Evolutionary conservation across 2,888 invertebrate genomes (phyloP), one percentile per base, ranked within the genome.

Genomic region (Hydrotaea cyrtoneurina): DNA sequence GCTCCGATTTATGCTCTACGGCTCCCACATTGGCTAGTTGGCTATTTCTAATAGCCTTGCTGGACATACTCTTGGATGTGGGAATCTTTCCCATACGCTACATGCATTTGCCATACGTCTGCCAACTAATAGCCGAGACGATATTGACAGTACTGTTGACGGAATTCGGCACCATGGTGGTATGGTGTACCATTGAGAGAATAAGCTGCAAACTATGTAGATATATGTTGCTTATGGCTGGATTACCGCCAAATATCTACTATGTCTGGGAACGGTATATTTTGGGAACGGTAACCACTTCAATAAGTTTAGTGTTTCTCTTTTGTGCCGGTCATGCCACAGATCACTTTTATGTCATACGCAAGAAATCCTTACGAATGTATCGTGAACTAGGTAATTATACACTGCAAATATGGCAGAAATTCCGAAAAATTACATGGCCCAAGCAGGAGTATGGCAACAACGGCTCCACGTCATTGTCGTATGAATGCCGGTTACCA

Each of bases 101-200:
- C 71, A 86, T 86, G 86, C 88, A 89, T 76, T 86, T 90, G 83
- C 74, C 87, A 7, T 75, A 79, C n/a, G 36, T 82, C 15, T 88
- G 88, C 82, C 88, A 87, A 46, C 0, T 89, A 23, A 11, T 86
- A 0, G 53, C 88, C 19, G 91, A 90, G 71, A 82, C 86, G 0
- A 57, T 90, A 5, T 78, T 86, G 4, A 77, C 88, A 11, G 19
- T 89, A 36, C 83, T 90, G 7, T 5, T 91, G 19, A 81, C 83
- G 0, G 90, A 90, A 79, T 72, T 91, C 17, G 86, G 85, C 10
- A 78, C 86, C 0, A 26, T 91, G 1, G 19, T 90, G 17, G 83
- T 90, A 8, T 90, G 90, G 90, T 91, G 91, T 71, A 82, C 82
- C 0, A 4, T 91, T 19, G 91, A 87, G 43, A 86, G 79, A 36